A percentile compares a stretch with the other conserved stretches of the same genome.
Evolutionary conservation across 2,888 invertebrate genomes (phyloP).

Genomic region (Polydrusus pterygomalis): DNA sequence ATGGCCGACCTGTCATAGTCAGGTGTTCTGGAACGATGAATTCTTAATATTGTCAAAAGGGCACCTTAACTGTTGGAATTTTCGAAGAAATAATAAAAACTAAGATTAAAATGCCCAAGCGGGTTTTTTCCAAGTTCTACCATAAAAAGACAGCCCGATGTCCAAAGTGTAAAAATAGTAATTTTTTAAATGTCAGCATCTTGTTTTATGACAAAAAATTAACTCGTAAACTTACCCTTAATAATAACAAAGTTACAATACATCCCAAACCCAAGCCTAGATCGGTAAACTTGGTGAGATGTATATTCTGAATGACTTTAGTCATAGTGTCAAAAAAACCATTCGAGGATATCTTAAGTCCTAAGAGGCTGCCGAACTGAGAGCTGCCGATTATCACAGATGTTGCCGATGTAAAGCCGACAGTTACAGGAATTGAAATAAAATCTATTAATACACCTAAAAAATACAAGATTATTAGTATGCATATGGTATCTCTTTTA

Average conservation of each 20-base stretch:
- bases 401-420: slow-evolving; percentile 93
- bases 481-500: too few relatives aligned
- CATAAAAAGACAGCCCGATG: too few relatives aligned
- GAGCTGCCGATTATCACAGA: slow-evolving; percentile 89
- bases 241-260: slow-evolving; percentile 81
- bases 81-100: too few relatives aligned
- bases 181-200: too few relatives aligned
- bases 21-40: too few relatives aligned
- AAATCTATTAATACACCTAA: slow-evolving; percentile 93
- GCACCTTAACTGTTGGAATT: too few relatives aligned
- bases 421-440: slow-evolving; percentile 91
- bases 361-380: slow-evolving; percentile 85
- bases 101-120: too few relatives aligned
- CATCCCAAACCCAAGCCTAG: slow-evolving; percentile 82
- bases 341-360: slow-evolving; percentile 82
- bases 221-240: slow-evolving; percentile 85
- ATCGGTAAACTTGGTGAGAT: slow-evolving; percentile 81
- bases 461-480: slow-evolving; percentile 65
- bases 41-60: too few relatives aligned
- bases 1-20: too few relatives aligned
- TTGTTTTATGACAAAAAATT: too few relatives aligned
- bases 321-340: slow-evolving; percentile 85
- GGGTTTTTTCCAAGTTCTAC: too few relatives aligned
- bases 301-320: slow-evolving; percentile 81
- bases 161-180: too few relatives aligned